Evolutionary conservation across 2,797 vertebrate species (phyloP), one percentile per base, ranked within the genome.

Genomic region (Silurus aristotelis): DNA sequence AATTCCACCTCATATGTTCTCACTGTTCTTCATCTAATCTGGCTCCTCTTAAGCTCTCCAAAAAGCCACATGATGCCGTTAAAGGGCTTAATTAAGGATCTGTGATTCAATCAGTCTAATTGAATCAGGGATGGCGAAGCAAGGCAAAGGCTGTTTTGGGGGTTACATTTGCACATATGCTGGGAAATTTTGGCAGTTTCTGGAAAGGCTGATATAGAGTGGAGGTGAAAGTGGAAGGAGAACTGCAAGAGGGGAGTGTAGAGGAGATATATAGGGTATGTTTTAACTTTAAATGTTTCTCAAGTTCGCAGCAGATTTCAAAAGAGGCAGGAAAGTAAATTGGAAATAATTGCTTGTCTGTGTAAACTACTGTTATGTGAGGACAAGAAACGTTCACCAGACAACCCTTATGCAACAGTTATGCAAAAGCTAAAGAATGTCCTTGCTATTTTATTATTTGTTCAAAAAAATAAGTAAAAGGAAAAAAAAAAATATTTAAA

Each of bases 51-150:
- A 87, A 92, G 92, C 93, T 91, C 92, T 94, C 92, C 75, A 90
- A 90, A 52, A 94, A 93, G 89, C 93, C 91, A 90, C 92, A 92
- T 90, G 92, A 92, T 83, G 90, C 92, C 92, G 93, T 95, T 93
- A 94, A 92, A 92, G 92, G 88, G 92, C 89, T 93, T 95, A 95
- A 95, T 96, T 95, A 96, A 94, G 92, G 93, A 95, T 94, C 94
- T 92, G 92, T 93, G 93, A 95, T 95, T 95, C 93, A 93, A 95
- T 95, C 92, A 73, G 77, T 86, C 71, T 90, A 89, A 90, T 89
- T 88, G 86, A 89, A 88, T 89, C 75, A 73, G n/a, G 88, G 87
- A 84, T 31, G 70, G 76, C 86, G 80, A 80, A 84, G 86, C 67
- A 25, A 88, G 75, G 85, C 87, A 80, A 83, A 85, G 84, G 87